Conservation (phyloP, 2,797 vertebrate species). For the Muscicapa striata region DNA sequence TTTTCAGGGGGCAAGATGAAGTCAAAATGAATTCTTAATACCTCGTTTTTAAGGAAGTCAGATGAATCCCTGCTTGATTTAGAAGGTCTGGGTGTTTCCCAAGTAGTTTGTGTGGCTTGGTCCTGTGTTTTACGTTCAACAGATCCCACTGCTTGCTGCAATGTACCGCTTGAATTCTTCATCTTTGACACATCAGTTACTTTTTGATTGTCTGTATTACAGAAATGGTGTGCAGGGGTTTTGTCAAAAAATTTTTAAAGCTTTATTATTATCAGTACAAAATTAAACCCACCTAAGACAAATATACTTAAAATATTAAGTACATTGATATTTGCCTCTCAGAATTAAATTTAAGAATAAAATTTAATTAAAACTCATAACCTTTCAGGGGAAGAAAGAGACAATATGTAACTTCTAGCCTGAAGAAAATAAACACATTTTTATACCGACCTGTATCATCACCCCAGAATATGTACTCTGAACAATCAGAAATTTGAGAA, state of each 20-base stretch:
- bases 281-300: background rate
- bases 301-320: background rate
- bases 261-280: background rate
- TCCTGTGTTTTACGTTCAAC: background rate
- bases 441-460: background rate
- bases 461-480: background rate
- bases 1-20: background rate
- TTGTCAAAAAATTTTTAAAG: background rate
- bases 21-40: conserved; percentile 51
- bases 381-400: background rate
- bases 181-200: conserved; percentile 49
- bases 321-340: background rate
- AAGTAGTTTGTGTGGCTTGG: conserved; percentile 85
- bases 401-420: background rate
- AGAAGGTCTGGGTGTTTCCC: conserved; percentile 41
- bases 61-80: conserved; percentile 9
- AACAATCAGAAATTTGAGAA: background rate
- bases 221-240: background rate
- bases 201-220: conserved; percentile 70
- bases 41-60: conserved; percentile 83
- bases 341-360: background rate
- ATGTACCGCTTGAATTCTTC: conserved; percentile 29
- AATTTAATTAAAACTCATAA: background rate
- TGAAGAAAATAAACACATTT: background rate
- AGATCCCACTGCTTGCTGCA: background rate